phyloP scores from a whole-genome alignment of 64 coral and sea anemone genomes.

The Stylophora pistillata region DNA sequence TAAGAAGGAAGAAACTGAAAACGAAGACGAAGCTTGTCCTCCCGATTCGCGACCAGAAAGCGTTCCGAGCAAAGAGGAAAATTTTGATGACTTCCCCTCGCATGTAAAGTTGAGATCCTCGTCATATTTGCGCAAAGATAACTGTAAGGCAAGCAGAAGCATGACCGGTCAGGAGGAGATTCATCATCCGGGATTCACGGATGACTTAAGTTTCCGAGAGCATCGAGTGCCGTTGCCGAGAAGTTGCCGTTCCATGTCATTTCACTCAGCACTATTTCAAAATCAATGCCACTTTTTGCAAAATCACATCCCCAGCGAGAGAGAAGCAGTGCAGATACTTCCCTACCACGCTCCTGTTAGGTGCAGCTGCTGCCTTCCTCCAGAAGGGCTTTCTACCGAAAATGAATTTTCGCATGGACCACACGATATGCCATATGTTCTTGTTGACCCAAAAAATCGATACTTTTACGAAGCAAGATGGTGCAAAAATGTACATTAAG shows the following conservation, averaged over 20 bases:
- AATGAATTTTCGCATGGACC: neutral
- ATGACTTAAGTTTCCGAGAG: neutral
- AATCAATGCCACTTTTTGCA: neutral
- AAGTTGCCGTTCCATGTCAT: neutral
- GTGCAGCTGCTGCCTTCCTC: neutral
- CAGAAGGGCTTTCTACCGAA: neutral
- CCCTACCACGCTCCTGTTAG: neutral
- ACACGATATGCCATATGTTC: neutral
- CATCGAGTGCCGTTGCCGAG: neutral
- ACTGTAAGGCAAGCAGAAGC: neutral
- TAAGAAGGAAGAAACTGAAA: neutral
- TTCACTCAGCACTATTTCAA: neutral
- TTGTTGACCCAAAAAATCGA: neutral
- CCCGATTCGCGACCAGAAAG: neutral
- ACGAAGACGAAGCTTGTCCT: neutral
- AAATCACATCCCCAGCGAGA: neutral
- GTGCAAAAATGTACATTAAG: neutral
- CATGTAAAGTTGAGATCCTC: neutral
- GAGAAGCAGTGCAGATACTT: neutral
- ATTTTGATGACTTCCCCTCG: neutral
- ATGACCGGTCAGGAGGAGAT: neutral
- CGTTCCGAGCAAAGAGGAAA: neutral
- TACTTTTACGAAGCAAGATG: slow-evolving; percentile 7
- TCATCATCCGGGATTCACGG: neutral
- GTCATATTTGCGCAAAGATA: neutral